These are phyloP conservation scores for Drosophila melanosoma DNA, from an alignment of 2,888 invertebrate genomes.

Conservation along the genomic window DNA sequence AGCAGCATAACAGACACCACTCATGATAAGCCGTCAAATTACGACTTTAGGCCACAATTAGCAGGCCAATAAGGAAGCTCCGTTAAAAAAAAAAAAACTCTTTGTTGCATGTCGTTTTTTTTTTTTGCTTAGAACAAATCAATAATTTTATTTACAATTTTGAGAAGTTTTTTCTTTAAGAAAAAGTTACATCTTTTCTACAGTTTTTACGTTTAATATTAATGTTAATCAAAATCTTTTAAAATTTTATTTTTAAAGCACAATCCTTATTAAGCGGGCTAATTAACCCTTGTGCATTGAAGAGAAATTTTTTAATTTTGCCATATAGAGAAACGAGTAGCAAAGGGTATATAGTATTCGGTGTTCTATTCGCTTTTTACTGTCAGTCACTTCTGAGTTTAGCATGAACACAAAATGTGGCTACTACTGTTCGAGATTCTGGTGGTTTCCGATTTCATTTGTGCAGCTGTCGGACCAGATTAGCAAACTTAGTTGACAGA, in stretches of 20 bases:
- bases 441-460: slow-evolving; percentile 6
- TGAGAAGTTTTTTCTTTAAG: background rate
- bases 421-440: background rate
- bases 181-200: background rate
- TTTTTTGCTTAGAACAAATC: background rate
- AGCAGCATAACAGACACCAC: slow-evolving; percentile 2
- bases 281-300: background rate
- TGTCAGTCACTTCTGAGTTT: background rate
- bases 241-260: background rate
- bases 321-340: background rate
- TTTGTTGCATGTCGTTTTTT: too few species aligned
- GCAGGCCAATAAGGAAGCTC: background rate
- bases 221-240: background rate
- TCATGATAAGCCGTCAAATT: slow-evolving; percentile 1
- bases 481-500: slow-evolving; percentile 58
- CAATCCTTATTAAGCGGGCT: background rate
- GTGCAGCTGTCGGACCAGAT: slow-evolving; percentile 61
- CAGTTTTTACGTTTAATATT: background rate
- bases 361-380: background rate
- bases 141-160: background rate
- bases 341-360: background rate
- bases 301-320: background rate
- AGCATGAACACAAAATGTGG: background rate
- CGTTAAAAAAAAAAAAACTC: background rate
- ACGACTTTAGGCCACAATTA: slow-evolving; percentile 21